These are phyloP conservation scores for Parambassis ranga DNA, from an alignment of 2,797 vertebrate genomes.

Conservation along the genomic window DNA sequence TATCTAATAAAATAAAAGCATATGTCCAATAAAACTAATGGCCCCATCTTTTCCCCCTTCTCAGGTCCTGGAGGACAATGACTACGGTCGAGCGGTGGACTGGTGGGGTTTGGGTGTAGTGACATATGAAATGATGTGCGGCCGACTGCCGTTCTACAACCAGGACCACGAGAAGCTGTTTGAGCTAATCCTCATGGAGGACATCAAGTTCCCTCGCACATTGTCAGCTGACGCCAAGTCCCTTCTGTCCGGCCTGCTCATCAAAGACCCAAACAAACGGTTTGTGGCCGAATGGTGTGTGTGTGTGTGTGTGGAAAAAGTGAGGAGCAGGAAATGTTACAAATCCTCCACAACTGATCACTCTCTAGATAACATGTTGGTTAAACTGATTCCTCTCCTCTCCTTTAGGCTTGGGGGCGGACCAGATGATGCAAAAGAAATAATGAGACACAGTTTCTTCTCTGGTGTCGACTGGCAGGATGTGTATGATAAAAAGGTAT, in stretches of 20 bases:
- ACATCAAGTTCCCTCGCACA: conserved; percentile 97
- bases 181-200: conserved; percentile 97
- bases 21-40: conserved; percentile 55
- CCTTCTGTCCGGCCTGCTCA: conserved; percentile 94
- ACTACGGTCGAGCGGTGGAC: conserved; percentile 95
- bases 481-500: conserved; percentile 98
- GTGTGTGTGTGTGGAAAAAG: too few relatives aligned
- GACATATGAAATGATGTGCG: conserved; percentile 99
- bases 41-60: background rate
- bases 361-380: too few relatives aligned
- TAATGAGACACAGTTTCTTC: conserved; percentile 98
- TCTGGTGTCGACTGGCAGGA: conserved; percentile 95
- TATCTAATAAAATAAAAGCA: conserved; percentile 55
- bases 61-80: conserved; percentile 95
- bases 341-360: too few relatives aligned
- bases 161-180: conserved; percentile 99
- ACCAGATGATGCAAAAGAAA: conserved; percentile 97
- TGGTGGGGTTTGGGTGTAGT: conserved; percentile 98
- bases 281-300: too few relatives aligned
- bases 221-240: conserved; percentile 95
- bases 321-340: too few relatives aligned
- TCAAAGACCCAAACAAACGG: conserved; percentile 97
- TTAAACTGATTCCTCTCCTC: too few relatives aligned
- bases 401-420: conserved; percentile 91
- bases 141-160: conserved; percentile 95